Evolutionary conservation across 2,888 invertebrate genomes (phyloP), one percentile per base, ranked within the genome.

Genomic region (Lithophane semibrunnea): DNA sequence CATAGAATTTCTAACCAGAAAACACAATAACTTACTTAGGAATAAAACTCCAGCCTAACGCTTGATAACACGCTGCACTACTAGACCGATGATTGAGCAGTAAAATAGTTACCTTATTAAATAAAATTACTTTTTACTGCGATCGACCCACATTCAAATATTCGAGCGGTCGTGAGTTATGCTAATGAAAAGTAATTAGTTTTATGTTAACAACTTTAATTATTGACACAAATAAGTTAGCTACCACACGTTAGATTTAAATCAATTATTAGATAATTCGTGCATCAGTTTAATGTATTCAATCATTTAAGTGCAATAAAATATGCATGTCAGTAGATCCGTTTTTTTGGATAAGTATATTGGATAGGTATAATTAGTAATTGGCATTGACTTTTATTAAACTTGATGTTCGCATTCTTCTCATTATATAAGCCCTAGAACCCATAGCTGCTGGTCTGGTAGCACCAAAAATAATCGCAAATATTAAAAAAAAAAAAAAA

Each of bases 221-320:
- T 78, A 79, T 83, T 73, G 79, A 54, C 84, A 79, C 37, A 73
- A 70, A 84, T 73, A 42, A 29, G 61, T 66, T 13, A 42, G 74
- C 44, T 52, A 63, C 52, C 44, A 37, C n/a, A 42, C 29, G 44
- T 80, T 54, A 63, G 52, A 70, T 58, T 79, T 52, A n/a, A 47
- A 66, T 73, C 10, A 49, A 56, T 60, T 72, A 71, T 83, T 67
- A 63, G 56, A 68, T 60, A 68, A 67, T n/a, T 58, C 37, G 8
- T 66, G 2, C 21, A 63, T 66, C 1, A 29, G 13, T 61, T 21
- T 29, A n/a, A 49, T 52, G 24, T 49, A n/a, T 18, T 0, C 16
- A 65, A 29, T 56, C 10, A 52, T 37, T 13, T 24, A 24, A 13
- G 3, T 66, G 24, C 37, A 52, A 64, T 12, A n/a, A 44, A 72